Base-by-base conservation (phyloP, 2,113 vertebrate genomes). In the Oryzias melastigma region DNA sequence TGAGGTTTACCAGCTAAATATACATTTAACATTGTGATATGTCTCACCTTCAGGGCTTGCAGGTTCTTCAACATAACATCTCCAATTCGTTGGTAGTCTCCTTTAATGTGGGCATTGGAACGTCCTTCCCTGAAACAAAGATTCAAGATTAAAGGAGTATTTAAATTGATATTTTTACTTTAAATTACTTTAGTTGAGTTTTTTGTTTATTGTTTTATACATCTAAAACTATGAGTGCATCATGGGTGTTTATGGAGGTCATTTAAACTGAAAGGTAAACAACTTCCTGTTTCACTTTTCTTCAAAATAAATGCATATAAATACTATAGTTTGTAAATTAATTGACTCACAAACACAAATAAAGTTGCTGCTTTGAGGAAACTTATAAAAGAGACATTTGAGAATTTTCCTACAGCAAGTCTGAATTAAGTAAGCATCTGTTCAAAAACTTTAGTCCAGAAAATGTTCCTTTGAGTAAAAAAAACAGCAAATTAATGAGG, bases 61-160 rank as follows among this genome's bases (percentile, higher is more conserved):
- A 97, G 88, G 81, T 95, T 97, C 90, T 93, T 98, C 58, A 99
- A 88, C 94, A 99, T 92, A 72, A 99, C 89, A 44, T 99, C 97
- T 17, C 96, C 97, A 12, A 97, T 95, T 87, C 93, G 95, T 90
- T 98, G 96, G 91, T 93, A 92, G 84, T 98, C 97, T 77, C 93
- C 95, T 91, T 95, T 95, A 78, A 96, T 90, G 78, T 98, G 96
- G 51, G 95, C 94, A 48, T 95, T 96, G 16, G 96, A 97, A 17
- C 94, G 95, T 65, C 95, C 96, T 92, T 98, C 97, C 96, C 97
- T 99, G 20, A 58, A 57, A 29, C 40, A 12, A 68, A 35, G 35
- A 35, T 35, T 4, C 61, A 7, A 66, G 20, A 79, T 20, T 15
- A 47, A n/a, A 16, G 24, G n/a, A 19, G 58, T 42, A 53, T 16